These are phyloP conservation scores for Pogonus chalceus DNA, from an alignment of 1,140 invertebrate species.

Conservation along the genomic window DNA sequence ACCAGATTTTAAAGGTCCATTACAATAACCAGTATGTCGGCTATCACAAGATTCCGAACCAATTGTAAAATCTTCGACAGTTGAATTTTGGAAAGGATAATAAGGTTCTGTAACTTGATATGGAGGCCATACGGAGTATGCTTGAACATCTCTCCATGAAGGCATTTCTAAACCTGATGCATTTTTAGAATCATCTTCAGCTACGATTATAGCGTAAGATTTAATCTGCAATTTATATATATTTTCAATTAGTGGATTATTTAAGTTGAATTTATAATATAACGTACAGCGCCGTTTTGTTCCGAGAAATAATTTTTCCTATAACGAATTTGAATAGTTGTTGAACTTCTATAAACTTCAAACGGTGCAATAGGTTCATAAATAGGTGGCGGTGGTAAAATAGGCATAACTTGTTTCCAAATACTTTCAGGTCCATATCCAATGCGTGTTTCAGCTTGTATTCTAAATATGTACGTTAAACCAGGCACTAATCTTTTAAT, in stretches of 20 bases:
- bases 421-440: conserved; percentile 66
- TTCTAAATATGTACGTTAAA: conserved; percentile 69
- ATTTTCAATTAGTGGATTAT: background rate
- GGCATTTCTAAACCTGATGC: conserved; percentile 73
- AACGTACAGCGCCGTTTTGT: conserved; percentile 61
- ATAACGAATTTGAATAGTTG: conserved; percentile 77
- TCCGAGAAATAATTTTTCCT: conserved; percentile 85
- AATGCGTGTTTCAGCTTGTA: conserved; percentile 75
- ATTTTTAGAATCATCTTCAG: conserved; percentile 77
- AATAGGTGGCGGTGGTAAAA: conserved; percentile 72
- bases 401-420: conserved; percentile 73
- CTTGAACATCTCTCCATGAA: conserved; percentile 87
- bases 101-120: conserved; percentile 87
- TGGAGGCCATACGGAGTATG: conserved; percentile 78
- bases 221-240: conserved; percentile 45
- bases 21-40: conserved; percentile 68
- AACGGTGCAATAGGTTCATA: conserved; percentile 64
- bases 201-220: conserved; percentile 85
- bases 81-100: conserved; percentile 73
- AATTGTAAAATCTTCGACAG: conserved; percentile 79
- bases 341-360: conserved; percentile 67
- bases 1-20: conserved; percentile 83
- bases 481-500: conserved; percentile 69
- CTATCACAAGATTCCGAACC: conserved; percentile 70
- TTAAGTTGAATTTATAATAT: background rate